Percentiles rank a stretch among this genome's conserved stretches.
phyloP scores from a whole-genome alignment of 2,797 vertebrate genomes.

The Carduelis carduelis region DNA sequence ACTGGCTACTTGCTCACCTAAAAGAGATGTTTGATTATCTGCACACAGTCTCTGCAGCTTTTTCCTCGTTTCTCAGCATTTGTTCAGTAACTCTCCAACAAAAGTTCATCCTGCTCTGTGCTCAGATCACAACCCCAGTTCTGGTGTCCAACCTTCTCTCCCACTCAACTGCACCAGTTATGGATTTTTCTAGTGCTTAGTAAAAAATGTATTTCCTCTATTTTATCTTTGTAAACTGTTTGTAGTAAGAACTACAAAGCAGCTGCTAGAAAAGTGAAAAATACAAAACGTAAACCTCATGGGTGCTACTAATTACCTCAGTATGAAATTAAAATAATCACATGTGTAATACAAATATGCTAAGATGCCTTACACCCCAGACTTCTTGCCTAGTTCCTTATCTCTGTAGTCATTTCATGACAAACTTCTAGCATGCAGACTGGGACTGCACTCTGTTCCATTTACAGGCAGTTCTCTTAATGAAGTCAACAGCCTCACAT shows the following conservation, averaged over 20 bases:
- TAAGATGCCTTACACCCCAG: background rate
- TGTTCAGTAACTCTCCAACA: background rate
- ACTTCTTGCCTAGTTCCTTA: background rate
- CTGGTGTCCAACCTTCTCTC: background rate
- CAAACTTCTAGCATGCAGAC: fast-evolving
- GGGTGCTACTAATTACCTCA: background rate
- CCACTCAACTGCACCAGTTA: background rate
- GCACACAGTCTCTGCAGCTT: background rate
- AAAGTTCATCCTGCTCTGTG: background rate
- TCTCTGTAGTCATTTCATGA: background rate
- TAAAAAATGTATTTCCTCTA: background rate
- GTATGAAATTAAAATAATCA: background rate
- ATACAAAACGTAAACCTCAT: background rate
- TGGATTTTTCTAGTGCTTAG: background rate
- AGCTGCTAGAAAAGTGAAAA: background rate
- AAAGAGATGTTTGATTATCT: background rate
- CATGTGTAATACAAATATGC: background rate
- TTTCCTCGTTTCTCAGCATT: background rate
- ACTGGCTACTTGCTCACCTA: background rate
- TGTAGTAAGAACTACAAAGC: background rate
- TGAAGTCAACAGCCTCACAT: background rate
- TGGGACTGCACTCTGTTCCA: background rate
- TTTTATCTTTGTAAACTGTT: background rate
- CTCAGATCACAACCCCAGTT: background rate
- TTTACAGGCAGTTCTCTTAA: background rate